Evolutionary conservation across 2,113 vertebrate species (phyloP).

Genomic region (Syrmaticus mikado): DNA sequence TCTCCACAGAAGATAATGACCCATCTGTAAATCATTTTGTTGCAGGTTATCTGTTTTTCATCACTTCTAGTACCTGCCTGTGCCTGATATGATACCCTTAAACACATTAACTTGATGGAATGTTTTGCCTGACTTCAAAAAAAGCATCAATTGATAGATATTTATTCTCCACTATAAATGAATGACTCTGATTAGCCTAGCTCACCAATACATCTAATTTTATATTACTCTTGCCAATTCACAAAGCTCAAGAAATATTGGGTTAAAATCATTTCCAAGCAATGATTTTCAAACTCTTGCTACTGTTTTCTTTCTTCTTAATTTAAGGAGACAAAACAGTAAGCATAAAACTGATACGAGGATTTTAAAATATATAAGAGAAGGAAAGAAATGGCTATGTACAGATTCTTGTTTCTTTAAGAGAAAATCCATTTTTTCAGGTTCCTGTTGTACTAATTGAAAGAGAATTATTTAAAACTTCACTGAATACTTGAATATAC

Average conservation of each 20-base stretch:
- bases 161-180: constrained; percentile 57
- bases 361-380: constrained; percentile 64
- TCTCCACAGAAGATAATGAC: constrained; percentile 64
- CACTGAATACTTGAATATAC: constrained; percentile 76
- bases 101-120: constrained; percentile 78
- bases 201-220: constrained; percentile 50
- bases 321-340: constrained; percentile 57
- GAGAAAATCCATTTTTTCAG: constrained; percentile 75
- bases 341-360: constrained; percentile 48
- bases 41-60: constrained; percentile 80
- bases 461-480: constrained; percentile 83
- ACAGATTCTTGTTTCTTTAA: constrained; percentile 71
- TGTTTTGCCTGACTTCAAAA: constrained; percentile 78
- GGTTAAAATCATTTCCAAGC: constrained; percentile 17
- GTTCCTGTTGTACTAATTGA: constrained; percentile 75
- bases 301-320: background rate
- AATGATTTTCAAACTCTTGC: constrained; percentile 23
- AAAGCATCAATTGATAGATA: constrained; percentile 65
- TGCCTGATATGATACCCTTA: constrained; percentile 78
- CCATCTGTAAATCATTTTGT: constrained; percentile 79
- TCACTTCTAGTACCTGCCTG: constrained; percentile 81
- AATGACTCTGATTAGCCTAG: constrained; percentile 45
- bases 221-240: constrained; percentile 17
- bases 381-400: constrained; percentile 44
- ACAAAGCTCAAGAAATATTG: constrained; percentile 26